phyloP scores from a whole-genome alignment of 2,888 invertebrate genomes.

The Volucella inanis region DNA sequence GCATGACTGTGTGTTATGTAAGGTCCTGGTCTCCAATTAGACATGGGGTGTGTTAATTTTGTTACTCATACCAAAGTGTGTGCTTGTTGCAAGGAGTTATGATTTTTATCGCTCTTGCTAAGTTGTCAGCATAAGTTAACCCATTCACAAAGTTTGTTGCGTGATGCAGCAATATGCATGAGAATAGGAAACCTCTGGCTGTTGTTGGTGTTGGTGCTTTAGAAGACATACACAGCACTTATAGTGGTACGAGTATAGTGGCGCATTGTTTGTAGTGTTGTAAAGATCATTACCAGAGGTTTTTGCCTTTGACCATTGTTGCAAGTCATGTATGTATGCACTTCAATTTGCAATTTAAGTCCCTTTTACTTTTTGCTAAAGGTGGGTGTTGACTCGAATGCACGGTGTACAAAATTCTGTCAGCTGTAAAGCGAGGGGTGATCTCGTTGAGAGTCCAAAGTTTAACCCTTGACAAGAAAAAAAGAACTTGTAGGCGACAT shows the following conservation, averaged over 20 bases:
- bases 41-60: slow-evolving; percentile 67
- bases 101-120: slow-evolving; percentile 74
- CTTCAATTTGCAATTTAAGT: slow-evolving; percentile 66
- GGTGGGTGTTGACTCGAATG: slow-evolving; percentile 17
- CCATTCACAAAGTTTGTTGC: slow-evolving; percentile 67
- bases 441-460: not conserved
- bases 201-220: slow-evolving; percentile 43
- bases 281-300: slow-evolving; percentile 64
- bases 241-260: not conserved
- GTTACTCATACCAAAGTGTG: slow-evolving; percentile 38
- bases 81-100: slow-evolving; percentile 68
- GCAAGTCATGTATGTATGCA: slow-evolving; percentile 57
- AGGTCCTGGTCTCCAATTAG: slow-evolving; percentile 51
- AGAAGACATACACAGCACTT: not conserved
- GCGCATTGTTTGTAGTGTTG: slow-evolving; percentile 62
- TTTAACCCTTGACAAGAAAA: slow-evolving; percentile 13
- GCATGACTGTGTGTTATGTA: slow-evolving; percentile 31
- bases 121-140: slow-evolving; percentile 75
- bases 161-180: slow-evolving; percentile 9
- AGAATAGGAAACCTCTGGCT: not conserved
- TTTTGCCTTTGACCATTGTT: slow-evolving; percentile 63
- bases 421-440: not conserved
- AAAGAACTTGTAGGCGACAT: slow-evolving; percentile 33
- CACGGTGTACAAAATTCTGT: slow-evolving; percentile 17
- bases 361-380: slow-evolving; percentile 12